Conservation (phyloP, 1,140 invertebrate genomes). For the Ooceraea biroi region DNA sequence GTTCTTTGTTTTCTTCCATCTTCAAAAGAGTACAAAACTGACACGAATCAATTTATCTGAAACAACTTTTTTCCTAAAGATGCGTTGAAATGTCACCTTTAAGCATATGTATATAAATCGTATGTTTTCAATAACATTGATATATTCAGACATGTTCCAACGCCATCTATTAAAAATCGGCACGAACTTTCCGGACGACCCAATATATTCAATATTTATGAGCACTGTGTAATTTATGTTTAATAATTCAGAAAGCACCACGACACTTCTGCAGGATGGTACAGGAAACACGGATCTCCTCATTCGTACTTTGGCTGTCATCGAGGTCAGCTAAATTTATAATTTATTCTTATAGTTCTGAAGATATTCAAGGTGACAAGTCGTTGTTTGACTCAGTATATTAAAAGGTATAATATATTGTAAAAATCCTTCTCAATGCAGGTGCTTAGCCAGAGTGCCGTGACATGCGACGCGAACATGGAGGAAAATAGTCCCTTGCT, state of each 20-base stretch:
- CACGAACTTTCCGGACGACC: too few relatives aligned
- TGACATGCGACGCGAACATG: conserved; percentile 84
- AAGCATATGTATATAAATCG: too few relatives aligned
- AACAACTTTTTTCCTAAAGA: too few relatives aligned
- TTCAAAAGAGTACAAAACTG: too few relatives aligned
- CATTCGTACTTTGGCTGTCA: conserved; percentile 84
- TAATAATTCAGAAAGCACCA: conserved; percentile 81
- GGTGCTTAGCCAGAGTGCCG: conserved; percentile 84
- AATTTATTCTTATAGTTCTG: background rate
- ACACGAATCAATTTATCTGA: too few relatives aligned
- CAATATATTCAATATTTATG: background rate
- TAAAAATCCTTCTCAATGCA: conserved; percentile 64
- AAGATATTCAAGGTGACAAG: too few relatives aligned
- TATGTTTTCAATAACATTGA: too few relatives aligned
- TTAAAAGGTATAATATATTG: background rate
- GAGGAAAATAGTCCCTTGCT: conserved; percentile 82
- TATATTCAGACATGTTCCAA: too few relatives aligned
- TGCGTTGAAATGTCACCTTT: too few relatives aligned
- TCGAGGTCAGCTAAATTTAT: conserved; percentile 78
- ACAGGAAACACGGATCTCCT: conserved; percentile 82
- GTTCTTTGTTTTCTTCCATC: too few relatives aligned
- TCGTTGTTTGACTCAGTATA: too few relatives aligned
- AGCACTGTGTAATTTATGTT: conserved; percentile 32
- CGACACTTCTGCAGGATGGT: conserved; percentile 82
- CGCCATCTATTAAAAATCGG: too few relatives aligned